Conservation (phyloP, 2,888 invertebrate species). For the Steinernema scapterisci region DNA sequence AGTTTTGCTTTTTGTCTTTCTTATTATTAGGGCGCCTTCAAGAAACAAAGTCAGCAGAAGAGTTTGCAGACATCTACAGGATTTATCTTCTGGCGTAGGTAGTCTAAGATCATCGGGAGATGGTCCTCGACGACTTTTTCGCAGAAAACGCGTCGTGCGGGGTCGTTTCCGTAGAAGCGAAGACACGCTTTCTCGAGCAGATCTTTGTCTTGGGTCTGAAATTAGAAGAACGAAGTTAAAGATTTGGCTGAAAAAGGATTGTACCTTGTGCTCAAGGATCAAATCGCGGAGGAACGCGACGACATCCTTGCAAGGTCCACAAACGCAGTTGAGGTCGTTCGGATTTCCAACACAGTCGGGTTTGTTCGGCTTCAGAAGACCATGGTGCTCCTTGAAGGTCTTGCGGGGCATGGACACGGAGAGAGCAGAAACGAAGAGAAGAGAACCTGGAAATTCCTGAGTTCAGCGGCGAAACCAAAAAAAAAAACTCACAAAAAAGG, state of each 20-base stretch:
- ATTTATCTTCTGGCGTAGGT: slow-evolving; percentile 13
- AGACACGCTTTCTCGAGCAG: slow-evolving; percentile 19
- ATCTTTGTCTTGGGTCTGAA: slow-evolving; percentile 26
- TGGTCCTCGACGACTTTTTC: slow-evolving; percentile 21
- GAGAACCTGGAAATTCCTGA: not conserved
- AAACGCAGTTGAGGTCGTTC: slow-evolving; percentile 2
- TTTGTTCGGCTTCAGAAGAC: slow-evolving; percentile 17
- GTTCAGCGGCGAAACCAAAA: not conserved
- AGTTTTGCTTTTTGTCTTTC: not conserved
- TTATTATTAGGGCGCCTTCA: not conserved
- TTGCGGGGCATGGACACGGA: not conserved
- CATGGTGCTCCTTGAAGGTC: not conserved
- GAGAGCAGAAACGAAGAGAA: not conserved
- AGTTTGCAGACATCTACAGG: slow-evolving; percentile 19
- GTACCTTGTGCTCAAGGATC: slow-evolving; percentile 28
- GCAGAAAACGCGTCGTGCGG: not conserved
- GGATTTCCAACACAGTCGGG: not conserved
- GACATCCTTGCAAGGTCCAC: slow-evolving; percentile 23
- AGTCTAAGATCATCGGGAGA: slow-evolving; percentile 17
- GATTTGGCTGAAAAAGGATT: not conserved
- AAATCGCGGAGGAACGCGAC: not conserved
- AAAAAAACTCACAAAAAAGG: not conserved
- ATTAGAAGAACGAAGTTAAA: not conserved
- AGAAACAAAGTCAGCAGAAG: not conserved
- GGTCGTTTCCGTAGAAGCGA: slow-evolving; percentile 22